phyloP scores from a whole-genome alignment of 2,113 vertebrate genomes.

The Aramus guarauna region DNA sequence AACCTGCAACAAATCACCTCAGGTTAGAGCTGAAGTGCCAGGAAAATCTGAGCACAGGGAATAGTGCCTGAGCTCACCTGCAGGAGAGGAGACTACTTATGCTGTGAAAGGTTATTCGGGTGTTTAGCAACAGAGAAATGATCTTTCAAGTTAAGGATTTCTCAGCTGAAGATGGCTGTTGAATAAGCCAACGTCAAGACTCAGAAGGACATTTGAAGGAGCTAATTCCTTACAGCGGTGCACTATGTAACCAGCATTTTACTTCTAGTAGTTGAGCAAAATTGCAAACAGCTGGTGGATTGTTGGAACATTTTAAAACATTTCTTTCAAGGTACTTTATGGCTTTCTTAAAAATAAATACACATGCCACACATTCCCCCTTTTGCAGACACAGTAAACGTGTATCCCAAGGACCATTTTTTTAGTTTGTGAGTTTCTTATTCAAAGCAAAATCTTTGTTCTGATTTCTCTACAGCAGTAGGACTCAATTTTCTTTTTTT shows the following conservation, averaged over 20 bases:
- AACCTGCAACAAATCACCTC: neutral
- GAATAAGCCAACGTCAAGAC: neutral
- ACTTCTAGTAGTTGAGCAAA: slow-evolving; percentile 51
- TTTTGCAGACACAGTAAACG: neutral
- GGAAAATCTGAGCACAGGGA: neutral
- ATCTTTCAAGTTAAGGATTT: neutral
- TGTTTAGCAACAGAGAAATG: neutral
- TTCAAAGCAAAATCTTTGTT: neutral
- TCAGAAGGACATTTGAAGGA: slow-evolving; percentile 64
- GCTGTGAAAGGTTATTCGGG: neutral
- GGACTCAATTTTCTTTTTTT: neutral
- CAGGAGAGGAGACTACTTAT: neutral
- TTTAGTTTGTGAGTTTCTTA: neutral
- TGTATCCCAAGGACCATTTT: neutral
- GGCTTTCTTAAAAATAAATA: slow-evolving; percentile 53
- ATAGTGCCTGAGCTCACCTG: neutral
- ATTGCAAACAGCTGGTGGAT: slow-evolving; percentile 64
- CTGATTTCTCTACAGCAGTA: neutral
- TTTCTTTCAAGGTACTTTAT: slow-evolving; percentile 60
- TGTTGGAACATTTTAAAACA: slow-evolving; percentile 45
- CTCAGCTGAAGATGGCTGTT: neutral
- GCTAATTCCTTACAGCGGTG: neutral
- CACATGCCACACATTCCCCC: neutral
- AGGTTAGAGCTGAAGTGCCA: neutral
- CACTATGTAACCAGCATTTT: neutral